Evolutionary conservation across 2,888 invertebrate genomes (phyloP).

Genomic region (Caenorhabditis becei): DNA sequence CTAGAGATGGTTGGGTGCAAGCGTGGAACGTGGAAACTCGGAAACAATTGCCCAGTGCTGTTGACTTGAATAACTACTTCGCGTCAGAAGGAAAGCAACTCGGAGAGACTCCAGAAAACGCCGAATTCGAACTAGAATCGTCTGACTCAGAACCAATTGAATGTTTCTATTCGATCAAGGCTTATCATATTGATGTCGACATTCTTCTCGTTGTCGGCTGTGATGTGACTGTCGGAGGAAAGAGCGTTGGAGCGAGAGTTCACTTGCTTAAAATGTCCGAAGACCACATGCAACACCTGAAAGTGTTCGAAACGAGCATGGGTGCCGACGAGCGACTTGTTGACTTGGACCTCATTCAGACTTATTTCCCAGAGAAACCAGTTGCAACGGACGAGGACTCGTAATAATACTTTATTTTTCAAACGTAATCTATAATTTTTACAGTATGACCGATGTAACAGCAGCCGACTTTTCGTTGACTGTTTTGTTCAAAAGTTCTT

Average conservation of each 20-base stretch:
- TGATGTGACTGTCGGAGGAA: slow-evolving; percentile 20
- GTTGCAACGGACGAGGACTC: slow-evolving; percentile 22
- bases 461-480: slow-evolving; percentile 42
- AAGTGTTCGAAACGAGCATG: slow-evolving; percentile 37
- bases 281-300: slow-evolving; percentile 37
- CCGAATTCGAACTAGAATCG: neutral
- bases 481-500: slow-evolving; percentile 48
- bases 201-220: slow-evolving; percentile 43
- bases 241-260: slow-evolving; percentile 27
- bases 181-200: slow-evolving; percentile 37
- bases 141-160: neutral
- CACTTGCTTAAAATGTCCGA: slow-evolving; percentile 51
- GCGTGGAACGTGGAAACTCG: slow-evolving; percentile 62
- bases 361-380: slow-evolving; percentile 20
- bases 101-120: neutral
- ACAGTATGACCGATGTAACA: neutral
- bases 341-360: slow-evolving; percentile 49
- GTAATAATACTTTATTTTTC: too few species aligned
- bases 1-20: slow-evolving; percentile 61
- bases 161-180: slow-evolving; percentile 39
- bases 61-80: slow-evolving; percentile 41
- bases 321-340: slow-evolving; percentile 37
- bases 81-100: slow-evolving; percentile 5
- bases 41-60: slow-evolving; percentile 25
- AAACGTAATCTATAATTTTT: too few species aligned